These are phyloP conservation scores for Zeugodacus cucurbitae DNA, from an alignment of 1,140 invertebrate species.

Conservation along the genomic window DNA sequence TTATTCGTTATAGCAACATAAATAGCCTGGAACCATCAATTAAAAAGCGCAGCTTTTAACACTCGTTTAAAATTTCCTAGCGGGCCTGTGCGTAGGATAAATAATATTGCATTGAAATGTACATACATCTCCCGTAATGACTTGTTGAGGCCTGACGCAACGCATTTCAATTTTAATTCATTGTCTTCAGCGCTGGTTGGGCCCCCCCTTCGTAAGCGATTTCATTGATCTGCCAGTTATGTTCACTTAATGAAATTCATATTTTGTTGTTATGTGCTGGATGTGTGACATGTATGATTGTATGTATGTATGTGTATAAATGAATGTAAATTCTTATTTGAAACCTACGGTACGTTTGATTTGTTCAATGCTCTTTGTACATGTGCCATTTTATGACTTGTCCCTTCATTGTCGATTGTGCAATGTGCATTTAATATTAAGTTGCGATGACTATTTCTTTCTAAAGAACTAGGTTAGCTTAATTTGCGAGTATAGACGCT, in stretches of 20 bases:
- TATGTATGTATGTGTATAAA: neutral
- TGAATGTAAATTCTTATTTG: neutral
- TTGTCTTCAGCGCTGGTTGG: neutral
- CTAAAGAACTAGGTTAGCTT: neutral
- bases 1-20: no score
- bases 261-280: neutral
- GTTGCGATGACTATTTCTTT: neutral
- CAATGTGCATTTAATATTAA: no score
- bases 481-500: neutral
- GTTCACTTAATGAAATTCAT: neutral
- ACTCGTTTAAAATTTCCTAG: neutral
- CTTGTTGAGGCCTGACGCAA: neutral
- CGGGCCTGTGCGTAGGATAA: neutral
- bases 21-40: no score
- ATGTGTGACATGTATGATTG: neutral
- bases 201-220: neutral
- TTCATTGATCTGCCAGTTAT: conserved; percentile 25
- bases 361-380: neutral
- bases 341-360: neutral
- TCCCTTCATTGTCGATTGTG: neutral
- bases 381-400: neutral
- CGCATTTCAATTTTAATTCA: conserved; percentile 28
- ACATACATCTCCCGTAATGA: neutral
- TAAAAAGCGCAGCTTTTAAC: neutral
- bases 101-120: neutral